Base-by-base conservation (phyloP, 2,797 vertebrate species). In the Varecia variegata region DNA sequence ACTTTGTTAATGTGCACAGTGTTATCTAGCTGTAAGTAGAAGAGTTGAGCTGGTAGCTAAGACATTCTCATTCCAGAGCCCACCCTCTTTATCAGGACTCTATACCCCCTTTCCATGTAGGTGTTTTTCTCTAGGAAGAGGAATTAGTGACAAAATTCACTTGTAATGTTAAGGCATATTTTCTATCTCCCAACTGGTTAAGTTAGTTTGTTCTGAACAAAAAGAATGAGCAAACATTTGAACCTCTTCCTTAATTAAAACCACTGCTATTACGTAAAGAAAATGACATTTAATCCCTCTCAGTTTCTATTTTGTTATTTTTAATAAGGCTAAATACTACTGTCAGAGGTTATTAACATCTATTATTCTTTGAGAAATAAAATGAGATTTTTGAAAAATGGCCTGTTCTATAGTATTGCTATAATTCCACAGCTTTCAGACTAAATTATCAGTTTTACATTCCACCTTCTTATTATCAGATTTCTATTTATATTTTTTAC, bases 51-150 rank as follows among this genome's bases (percentile, higher is more conserved):
- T 38, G 4, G 23, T 35, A 25, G 1, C 5, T 62, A 2, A 60
- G 60, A 38, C 7, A 71, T 23, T 40, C 11, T 23, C 20, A 40
- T 15, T 68, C 20, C 43, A 86, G 15, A 68, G 32, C 0, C 5
- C 58, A 23, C 15, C 10, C 3, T n/a, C 52, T 52, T 20, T 43
- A 73, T 50, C 30, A 71, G 1, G 35, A 30, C 17, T 23, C 2
- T 32, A 5, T 3, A 10, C 13, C 0, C 3, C 18, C 23, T 60
- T 5, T 65, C 27, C 20, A 54, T 30, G 21, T 38, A 62, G 3
- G 9, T 35, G 14, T 56, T 62, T 50, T 79, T 52, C 18, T 25
- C 40, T 60, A 5, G 43, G 50, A 43, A 52, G 27, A n/a, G 14
- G 18, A 92, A 68, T 50, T 73, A 67, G 50, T 45, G 5, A 25